Evolutionary conservation across 2,113 vertebrate genomes (phyloP), one percentile per base, ranked within the genome.

Genomic region (Rhipidura dahli): DNA sequence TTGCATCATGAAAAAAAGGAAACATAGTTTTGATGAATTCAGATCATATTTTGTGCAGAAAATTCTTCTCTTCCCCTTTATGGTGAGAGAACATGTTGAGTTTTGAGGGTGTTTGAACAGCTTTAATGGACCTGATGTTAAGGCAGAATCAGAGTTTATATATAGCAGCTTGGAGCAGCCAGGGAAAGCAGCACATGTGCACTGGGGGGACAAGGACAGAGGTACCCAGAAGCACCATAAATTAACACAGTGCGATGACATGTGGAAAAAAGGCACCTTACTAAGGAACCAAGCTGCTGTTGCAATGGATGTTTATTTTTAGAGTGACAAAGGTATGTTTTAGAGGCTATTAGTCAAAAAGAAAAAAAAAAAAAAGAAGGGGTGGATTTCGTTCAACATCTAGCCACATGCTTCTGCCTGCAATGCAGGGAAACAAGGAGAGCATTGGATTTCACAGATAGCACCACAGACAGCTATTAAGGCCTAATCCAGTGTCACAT

Each of bases 381-480:
- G 39, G 28, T 6, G 69, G 72, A 86, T 76, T 93, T 92, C 0
- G 31, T 82, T 78, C 68, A 91, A 90, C 89, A 65, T 92, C 92
- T 95, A 90, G 95, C 37, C 87, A 45, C 91, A 87, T 45, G 91
- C 87, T 96, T 91, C 90, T 97, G 90, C 83, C 72, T 90, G 72
- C 91, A 95, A 61, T 89, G 72, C 78, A 45, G 73, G 83, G 82
- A 93, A 97, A 89, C 89, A 91, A 95, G 94, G 79, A 94, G 68
- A 88, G 96, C 87, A 69, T 96, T 97, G 97, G 88, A 84, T 98
- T 97, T 97, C 97, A 96, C 83, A 93, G 97, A 98, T 92, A 97
- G 93, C 94, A 97, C 97, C 94, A 95, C 81, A 97, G 97, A 98
- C 97, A 98, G 95, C 97, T 98, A 98, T 98, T 97, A 97, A 96